Base-by-base conservation (phyloP, 2,888 invertebrate species). In the Agonopterix heracliana region DNA sequence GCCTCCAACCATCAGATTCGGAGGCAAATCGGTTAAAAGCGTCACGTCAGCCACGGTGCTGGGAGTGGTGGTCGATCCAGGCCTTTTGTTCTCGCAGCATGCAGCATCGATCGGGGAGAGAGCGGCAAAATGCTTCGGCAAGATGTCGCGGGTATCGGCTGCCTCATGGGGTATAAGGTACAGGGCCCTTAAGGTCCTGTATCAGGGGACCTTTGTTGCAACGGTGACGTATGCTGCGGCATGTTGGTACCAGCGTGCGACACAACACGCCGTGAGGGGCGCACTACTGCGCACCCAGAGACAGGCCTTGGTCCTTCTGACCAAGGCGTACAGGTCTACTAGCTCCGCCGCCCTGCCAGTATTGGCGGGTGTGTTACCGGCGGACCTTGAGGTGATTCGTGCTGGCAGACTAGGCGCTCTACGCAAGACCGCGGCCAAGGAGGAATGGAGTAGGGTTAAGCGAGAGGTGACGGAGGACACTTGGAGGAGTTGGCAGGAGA, bases 311-410 rank as follows among this genome's bases (percentile, higher is more conserved):
- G 46, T 57, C 1, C 43, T 61, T 0, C 46, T 64, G 7, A 63
- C 61, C 14, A 64, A 68, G 51, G 66, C 64, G 1, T 68, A 64
- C 52, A 48, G 62, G 9, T 50, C 64, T 0, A 14, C 38, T n/a
- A 63, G 64, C 45, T 54, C 60, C 1, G 56, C 54, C 1, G 62
- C 63, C 1, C 45, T 66, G 44, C 56, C 60, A 0, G 64, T 66
- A 13, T 50, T 66, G 1, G 64, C 63, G 0, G 61, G 62, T 0
- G 63, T 63, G 7, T 51, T 64, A 38, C 63, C 65, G 7, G 59
- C 55, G 3, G 61, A 62, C 47, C 54, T 60, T 13, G 59, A 59
- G 41, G 26, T 26, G 0, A 26, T 26, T 7, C 26, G 26, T 26
- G 26, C 7, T 26, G 26, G 26, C 26, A 26, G 26, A 26, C 26